phyloP scores from a whole-genome alignment of 1,140 invertebrate genomes.

The Apocrypta bakeri region DNA sequence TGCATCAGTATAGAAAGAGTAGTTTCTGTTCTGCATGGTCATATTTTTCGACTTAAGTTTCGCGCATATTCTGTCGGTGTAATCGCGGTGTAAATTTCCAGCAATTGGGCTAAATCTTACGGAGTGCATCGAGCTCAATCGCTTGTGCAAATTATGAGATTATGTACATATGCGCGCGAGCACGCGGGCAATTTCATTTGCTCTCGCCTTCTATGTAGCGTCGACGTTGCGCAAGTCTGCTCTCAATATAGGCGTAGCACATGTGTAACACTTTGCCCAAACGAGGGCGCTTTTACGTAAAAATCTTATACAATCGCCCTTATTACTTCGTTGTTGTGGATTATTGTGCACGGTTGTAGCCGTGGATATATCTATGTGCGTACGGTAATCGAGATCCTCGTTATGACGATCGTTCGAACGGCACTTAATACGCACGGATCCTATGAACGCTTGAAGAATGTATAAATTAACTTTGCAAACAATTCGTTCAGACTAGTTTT shows the following conservation, averaged over 20 bases:
- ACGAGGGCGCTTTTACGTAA: constrained; percentile 55
- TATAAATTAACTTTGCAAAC: too few relatives aligned
- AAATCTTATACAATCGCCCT: constrained; percentile 54
- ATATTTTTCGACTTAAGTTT: background rate
- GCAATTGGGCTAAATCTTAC: constrained; percentile 33
- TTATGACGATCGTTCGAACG: background rate
- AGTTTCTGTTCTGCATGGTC: background rate
- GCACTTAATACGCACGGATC: constrained; percentile 1
- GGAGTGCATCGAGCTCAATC: constrained; percentile 44
- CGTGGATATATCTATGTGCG: background rate
- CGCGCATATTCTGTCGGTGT: constrained; percentile 24
- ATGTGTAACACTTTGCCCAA: background rate
- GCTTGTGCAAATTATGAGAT: constrained; percentile 45
- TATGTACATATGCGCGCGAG: constrained; percentile 27
- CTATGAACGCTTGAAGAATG: background rate
- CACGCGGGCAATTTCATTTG: constrained; percentile 20
- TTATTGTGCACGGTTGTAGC: background rate
- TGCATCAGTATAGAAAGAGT: background rate
- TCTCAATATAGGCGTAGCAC: too few relatives aligned
- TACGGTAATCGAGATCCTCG: background rate
- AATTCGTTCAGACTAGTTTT: too few relatives aligned
- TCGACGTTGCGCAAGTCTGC: constrained; percentile 24
- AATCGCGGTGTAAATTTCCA: constrained; percentile 16
- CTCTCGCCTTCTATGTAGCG: background rate
- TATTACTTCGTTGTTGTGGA: constrained; percentile 16